These are phyloP conservation scores for Uria lomvia DNA, from an alignment of 2,113 vertebrate species.

Conservation along the genomic window DNA sequence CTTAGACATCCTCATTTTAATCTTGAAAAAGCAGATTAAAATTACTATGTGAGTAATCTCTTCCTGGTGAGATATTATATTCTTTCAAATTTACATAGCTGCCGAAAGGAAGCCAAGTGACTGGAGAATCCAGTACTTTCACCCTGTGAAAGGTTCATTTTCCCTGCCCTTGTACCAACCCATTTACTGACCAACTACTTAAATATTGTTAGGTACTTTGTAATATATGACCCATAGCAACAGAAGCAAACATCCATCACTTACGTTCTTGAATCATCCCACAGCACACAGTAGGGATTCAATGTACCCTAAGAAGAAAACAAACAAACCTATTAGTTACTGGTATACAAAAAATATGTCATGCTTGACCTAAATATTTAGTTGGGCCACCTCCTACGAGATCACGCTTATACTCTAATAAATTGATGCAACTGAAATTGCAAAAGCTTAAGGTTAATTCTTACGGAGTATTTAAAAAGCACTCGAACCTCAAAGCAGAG, in stretches of 20 bases:
- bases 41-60: background rate
- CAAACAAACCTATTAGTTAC: constrained; percentile 13
- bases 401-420: background rate
- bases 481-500: background rate
- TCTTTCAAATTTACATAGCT: background rate
- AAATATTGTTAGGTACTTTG: background rate
- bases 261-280: constrained; percentile 95
- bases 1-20: background rate
- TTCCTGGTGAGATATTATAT: background rate
- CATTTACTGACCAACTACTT: background rate
- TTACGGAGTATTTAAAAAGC: background rate
- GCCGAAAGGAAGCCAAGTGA: background rate
- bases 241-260: constrained; percentile 72
- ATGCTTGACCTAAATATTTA: background rate
- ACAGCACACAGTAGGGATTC: constrained; percentile 95
- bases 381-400: background rate
- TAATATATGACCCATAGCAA: constrained; percentile 37
- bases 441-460: background rate
- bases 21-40: background rate
- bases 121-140: background rate
- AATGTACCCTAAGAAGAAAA: constrained; percentile 86
- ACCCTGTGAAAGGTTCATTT: background rate
- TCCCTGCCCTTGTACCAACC: background rate
- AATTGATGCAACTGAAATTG: background rate
- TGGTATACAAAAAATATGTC: background rate